Conservation (phyloP, 23 tunicate genomes). For the Halocynthia roretzi region DNA sequence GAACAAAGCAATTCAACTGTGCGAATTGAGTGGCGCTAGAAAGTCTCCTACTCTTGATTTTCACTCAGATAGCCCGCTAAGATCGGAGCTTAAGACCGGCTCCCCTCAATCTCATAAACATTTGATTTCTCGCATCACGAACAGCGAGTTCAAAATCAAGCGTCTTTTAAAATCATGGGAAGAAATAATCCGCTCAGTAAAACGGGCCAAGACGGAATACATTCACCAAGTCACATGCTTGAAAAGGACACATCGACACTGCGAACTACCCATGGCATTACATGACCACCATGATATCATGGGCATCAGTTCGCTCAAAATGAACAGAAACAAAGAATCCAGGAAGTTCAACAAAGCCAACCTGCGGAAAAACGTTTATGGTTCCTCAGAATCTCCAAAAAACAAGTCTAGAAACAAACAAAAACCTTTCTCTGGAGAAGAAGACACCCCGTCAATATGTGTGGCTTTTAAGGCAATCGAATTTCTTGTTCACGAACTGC, state of each 20-base stretch:
- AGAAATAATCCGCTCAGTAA: conserved; percentile 24
- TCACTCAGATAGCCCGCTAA: too few species aligned
- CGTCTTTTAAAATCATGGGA: conserved; percentile 21
- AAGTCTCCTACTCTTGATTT: not conserved
- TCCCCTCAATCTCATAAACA: too few species aligned
- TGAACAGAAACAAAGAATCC: not conserved
- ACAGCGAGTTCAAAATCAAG: not conserved
- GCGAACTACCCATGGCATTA: conserved; percentile 35
- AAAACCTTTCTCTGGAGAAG: not conserved
- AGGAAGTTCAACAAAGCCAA: not conserved
- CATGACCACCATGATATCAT: conserved; percentile 59
- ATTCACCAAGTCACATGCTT: conserved; percentile 64
- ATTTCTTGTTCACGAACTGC: conserved; percentile 32
- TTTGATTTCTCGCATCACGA: not conserved
- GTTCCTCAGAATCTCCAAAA: conserved; percentile 6
- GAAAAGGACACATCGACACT: conserved; percentile 49
- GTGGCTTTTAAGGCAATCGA: conserved; percentile 33
- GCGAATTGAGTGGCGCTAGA: not conserved
- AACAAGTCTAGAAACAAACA: conserved; percentile 1
- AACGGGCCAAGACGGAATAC: conserved; percentile 55
- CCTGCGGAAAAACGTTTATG: not conserved
- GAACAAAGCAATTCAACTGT: not conserved
- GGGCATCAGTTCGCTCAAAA: conserved; percentile 21
- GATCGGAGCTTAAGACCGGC: too few species aligned
- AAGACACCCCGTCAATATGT: conserved; percentile 33